Evolutionary conservation across 2,888 invertebrate genomes (phyloP).

Genomic region (Synanthedon formicaeformis): DNA sequence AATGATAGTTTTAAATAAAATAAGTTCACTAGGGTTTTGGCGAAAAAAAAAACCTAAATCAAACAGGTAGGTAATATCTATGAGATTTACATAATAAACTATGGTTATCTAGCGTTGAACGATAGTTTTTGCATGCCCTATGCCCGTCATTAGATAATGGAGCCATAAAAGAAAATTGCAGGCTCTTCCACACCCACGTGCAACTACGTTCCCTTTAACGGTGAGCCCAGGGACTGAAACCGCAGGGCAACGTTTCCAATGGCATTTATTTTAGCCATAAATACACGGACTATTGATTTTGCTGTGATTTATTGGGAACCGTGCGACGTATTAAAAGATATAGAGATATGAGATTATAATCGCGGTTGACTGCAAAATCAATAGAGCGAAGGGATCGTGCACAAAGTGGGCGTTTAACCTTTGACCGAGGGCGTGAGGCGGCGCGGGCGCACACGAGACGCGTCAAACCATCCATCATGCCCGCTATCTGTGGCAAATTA

Average conservation of each 20-base stretch:
- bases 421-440: conserved; percentile 44
- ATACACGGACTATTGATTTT: conserved; percentile 18
- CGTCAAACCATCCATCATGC: conserved; percentile 58
- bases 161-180: conserved; percentile 37
- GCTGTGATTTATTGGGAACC: conserved; percentile 13
- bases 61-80: too few relatives aligned
- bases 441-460: conserved; percentile 45
- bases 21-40: too few relatives aligned
- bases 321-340: conserved; percentile 20
- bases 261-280: conserved; percentile 18
- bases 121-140: conserved; percentile 27
- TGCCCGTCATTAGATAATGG: conserved; percentile 31
- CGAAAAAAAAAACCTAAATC: too few relatives aligned
- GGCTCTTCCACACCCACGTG: conserved; percentile 23
- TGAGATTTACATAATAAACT: conserved; percentile 5
- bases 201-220: conserved; percentile 25
- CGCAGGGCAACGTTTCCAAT: conserved; percentile 14
- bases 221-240: conserved; percentile 18
- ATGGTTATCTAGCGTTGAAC: conserved; percentile 14
- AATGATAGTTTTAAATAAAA: too few relatives aligned
- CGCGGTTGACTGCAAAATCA: conserved; percentile 60
- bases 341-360: conserved; percentile 38
- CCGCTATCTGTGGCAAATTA: conserved; percentile 58
- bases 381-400: conserved; percentile 57
- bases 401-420: conserved; percentile 66